phyloP scores from a whole-genome alignment of 2,888 invertebrate species.

The Clostera curtula region DNA sequence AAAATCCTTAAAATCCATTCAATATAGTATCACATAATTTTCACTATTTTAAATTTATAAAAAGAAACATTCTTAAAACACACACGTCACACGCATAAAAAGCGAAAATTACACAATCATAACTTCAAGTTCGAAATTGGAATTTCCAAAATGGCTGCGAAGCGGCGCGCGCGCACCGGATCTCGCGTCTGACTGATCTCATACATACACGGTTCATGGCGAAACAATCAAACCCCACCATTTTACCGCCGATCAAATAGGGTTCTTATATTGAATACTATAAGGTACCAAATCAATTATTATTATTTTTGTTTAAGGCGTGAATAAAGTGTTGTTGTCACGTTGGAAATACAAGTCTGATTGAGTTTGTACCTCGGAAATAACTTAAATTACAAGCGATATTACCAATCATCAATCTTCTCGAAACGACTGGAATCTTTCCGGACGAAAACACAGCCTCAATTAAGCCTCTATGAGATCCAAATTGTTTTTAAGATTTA shows the following conservation, averaged over 20 bases:
- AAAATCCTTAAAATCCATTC: constrained; percentile 8
- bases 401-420: neutral
- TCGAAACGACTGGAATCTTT: too few relatives aligned
- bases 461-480: too few relatives aligned
- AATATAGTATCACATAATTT: constrained; percentile 7
- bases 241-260: constrained; percentile 16
- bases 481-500: too few relatives aligned
- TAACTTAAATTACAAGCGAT: constrained; percentile 8
- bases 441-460: too few relatives aligned
- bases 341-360: constrained; percentile 50
- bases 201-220: constrained; percentile 44
- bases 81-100: constrained; percentile 18
- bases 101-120: constrained; percentile 1
- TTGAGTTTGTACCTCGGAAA: constrained; percentile 12
- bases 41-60: constrained; percentile 3
- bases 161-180: constrained; percentile 43
- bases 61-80: constrained; percentile 9
- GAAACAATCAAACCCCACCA: constrained; percentile 49
- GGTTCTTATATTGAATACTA: constrained; percentile 17
- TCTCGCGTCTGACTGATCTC: constrained; percentile 55
- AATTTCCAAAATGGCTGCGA: constrained; percentile 32
- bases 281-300: constrained; percentile 20
- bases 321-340: constrained; percentile 47
- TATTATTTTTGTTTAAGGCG: constrained; percentile 20
- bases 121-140: constrained; percentile 15